Conservation (phyloP, 2,797 vertebrate genomes). For the Notolepis coatsorum region DNA sequence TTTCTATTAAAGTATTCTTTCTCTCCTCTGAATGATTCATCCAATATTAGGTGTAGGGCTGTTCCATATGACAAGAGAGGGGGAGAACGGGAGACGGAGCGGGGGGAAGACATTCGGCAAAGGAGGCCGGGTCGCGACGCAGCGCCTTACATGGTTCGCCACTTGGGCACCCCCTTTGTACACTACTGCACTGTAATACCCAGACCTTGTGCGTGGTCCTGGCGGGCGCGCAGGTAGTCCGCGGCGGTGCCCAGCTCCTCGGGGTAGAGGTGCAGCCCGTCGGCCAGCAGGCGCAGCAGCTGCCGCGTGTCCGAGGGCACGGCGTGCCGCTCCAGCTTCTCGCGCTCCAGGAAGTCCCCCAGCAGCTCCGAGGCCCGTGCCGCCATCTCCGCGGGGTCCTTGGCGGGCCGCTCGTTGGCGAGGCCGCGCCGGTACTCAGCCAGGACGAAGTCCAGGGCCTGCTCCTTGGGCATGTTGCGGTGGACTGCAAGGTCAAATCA, state of each 20-base stretch:
- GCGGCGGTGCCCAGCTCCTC: slow-evolving; percentile 76
- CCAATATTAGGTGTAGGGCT: too few relatives aligned
- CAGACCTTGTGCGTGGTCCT: slow-evolving; percentile 80
- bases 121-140: too few relatives aligned
- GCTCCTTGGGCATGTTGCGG: slow-evolving; percentile 84
- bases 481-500: slow-evolving; percentile 72
- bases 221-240: slow-evolving; percentile 73
- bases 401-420: slow-evolving; percentile 51
- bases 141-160: too few relatives aligned
- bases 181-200: too few relatives aligned
- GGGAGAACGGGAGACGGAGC: too few relatives aligned
- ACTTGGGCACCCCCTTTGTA: too few relatives aligned
- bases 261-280: slow-evolving; percentile 77
- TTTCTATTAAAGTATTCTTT: too few relatives aligned
- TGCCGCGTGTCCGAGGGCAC: slow-evolving; percentile 74
- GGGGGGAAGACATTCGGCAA: too few relatives aligned
- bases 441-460: slow-evolving; percentile 78
- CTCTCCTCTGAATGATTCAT: too few relatives aligned
- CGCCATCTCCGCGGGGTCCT: slow-evolving; percentile 74
- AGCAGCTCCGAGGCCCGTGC: slow-evolving; percentile 79
- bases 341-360: slow-evolving; percentile 79
- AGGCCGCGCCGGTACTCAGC: slow-evolving; percentile 73
- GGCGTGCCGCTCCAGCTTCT: slow-evolving; percentile 70
- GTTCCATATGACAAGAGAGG: too few relatives aligned
- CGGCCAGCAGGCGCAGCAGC: slow-evolving; percentile 79